A percentile compares a stretch with the other conserved stretches of the same genome.
phyloP scores from a whole-genome alignment of 1,140 invertebrate species.

The Euwallacea similis region DNA sequence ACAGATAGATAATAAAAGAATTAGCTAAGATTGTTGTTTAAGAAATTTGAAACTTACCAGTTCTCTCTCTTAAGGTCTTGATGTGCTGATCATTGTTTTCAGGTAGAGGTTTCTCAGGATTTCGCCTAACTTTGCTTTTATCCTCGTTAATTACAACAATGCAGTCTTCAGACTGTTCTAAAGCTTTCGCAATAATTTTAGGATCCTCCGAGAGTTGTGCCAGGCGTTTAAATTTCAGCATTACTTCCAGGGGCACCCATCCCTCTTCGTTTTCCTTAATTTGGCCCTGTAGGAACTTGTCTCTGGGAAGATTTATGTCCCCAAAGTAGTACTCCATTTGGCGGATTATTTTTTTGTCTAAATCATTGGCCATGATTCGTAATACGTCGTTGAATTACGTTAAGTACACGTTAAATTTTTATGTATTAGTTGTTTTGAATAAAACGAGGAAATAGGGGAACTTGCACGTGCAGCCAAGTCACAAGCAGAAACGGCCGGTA shows the following conservation, averaged over 20 bases:
- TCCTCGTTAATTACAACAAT: conserved; percentile 83
- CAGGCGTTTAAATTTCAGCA: conserved; percentile 88
- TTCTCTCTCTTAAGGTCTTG: conserved; percentile 73
- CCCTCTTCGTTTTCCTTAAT: conserved; percentile 83
- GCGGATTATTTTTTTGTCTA: conserved; percentile 62
- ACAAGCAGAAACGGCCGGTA: no score
- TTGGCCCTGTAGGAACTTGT: conserved; percentile 87
- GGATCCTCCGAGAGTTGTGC: conserved; percentile 70
- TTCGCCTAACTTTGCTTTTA: conserved; percentile 78
- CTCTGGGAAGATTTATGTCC: conserved; percentile 84
- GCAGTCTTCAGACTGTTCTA: conserved; percentile 73
- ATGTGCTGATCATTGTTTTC: conserved; percentile 80
- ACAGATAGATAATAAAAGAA: no score
- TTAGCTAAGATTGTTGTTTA: no score
- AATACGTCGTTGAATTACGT: no score
- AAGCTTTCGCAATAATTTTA: conserved; percentile 70
- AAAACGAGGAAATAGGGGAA: no score
- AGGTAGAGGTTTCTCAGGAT: conserved; percentile 76
- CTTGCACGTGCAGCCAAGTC: no score
- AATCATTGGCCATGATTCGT: conserved; percentile 51
- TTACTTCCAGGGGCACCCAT: conserved; percentile 82
- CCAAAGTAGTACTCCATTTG: conserved; percentile 73
- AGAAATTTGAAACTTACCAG: conserved; percentile 51
- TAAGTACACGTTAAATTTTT: no score
- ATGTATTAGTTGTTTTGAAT: no score